A percentile compares a stretch with the other conserved stretches of the same genome.
phyloP scores from a whole-genome alignment of 1,140 invertebrate species.

The Sycobia sp. region DNA sequence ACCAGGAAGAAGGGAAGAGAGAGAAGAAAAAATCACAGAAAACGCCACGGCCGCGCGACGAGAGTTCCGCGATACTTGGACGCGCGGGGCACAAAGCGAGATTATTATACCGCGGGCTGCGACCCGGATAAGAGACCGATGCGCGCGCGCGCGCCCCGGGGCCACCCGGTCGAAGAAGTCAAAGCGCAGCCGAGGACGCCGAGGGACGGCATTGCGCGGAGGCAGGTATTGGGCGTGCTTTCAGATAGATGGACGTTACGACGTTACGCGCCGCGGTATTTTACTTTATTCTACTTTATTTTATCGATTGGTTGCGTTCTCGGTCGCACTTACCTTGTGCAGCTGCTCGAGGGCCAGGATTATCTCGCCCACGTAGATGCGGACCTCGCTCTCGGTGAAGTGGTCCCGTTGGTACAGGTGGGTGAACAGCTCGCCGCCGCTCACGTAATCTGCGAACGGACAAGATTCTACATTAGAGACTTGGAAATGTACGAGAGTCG shows the following conservation, averaged over 20 bases:
- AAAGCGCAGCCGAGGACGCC: no score
- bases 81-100: no score
- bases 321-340: constrained; percentile 71
- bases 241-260: no score
- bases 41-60: no score
- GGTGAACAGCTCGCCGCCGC: constrained; percentile 90
- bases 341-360: constrained; percentile 89
- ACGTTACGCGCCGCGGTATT: not conserved
- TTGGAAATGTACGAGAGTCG: no score
- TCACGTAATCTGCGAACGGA: constrained; percentile 85
- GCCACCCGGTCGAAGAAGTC: no score
- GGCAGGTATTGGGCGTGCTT: not conserved
- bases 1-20: no score
- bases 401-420: constrained; percentile 87
- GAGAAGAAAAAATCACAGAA: not conserved
- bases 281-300: no score
- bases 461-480: no score
- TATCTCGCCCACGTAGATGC: constrained; percentile 90
- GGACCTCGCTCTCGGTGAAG: constrained; percentile 83
- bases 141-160: no score
- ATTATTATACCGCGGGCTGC: no score
- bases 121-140: no score
- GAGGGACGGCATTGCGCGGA: constrained; percentile 1
- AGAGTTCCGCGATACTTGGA: constrained; percentile 9
- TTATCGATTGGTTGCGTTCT: not conserved